These are phyloP conservation scores for Hipposideros larvatus DNA, from an alignment of 2,797 vertebrate genomes.

Conservation along the genomic window DNA sequence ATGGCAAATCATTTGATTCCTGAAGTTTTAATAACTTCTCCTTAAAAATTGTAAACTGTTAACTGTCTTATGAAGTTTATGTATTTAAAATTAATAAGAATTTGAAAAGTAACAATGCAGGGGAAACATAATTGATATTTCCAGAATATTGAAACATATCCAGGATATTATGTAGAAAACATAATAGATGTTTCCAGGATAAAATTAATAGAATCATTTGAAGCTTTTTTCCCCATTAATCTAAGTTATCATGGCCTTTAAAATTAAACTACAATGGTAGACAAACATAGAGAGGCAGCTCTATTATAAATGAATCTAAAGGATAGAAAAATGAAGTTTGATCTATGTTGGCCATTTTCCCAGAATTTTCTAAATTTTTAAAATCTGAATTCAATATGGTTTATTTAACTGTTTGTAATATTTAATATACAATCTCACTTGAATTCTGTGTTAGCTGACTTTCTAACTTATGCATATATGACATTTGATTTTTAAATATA, in stretches of 20 bases:
- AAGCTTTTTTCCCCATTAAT: background rate
- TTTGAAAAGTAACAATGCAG: background rate
- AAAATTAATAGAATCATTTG: background rate
- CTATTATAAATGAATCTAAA: background rate
- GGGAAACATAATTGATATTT: background rate
- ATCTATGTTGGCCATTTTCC: background rate
- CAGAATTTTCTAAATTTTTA: background rate
- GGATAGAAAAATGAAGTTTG: background rate
- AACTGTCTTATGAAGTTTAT: background rate
- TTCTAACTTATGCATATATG: no score
- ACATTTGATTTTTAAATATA: no score
- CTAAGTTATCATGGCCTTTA: background rate
- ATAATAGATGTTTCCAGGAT: background rate
- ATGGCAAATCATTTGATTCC: background rate
- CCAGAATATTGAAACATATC: background rate
- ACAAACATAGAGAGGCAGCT: background rate
- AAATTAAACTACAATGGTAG: background rate
- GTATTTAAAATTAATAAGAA: background rate
- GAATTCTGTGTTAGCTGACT: background rate
- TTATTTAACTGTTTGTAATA: background rate
- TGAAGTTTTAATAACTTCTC: background rate
- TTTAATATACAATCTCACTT: background rate
- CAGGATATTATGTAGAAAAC: background rate
- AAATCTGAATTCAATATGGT: background rate
- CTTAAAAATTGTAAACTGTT: background rate